Base-by-base conservation (phyloP, 1,140 invertebrate genomes). In the Ips nitidus region DNA sequence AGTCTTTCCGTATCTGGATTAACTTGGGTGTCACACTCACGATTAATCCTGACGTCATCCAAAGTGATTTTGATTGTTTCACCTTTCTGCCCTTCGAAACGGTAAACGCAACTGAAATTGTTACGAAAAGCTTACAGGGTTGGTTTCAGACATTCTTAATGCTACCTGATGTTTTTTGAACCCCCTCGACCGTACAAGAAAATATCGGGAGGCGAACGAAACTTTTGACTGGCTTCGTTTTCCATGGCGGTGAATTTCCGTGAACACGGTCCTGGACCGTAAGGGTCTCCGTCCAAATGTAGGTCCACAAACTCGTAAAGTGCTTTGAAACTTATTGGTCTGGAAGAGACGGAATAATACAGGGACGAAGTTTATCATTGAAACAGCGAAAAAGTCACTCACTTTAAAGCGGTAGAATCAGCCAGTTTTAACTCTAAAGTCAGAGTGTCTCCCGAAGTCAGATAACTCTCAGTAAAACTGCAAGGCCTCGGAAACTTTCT, bases 251-350 rank as follows among this genome's bases (percentile, higher is more conserved):
- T 85, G 74, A 93, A 93, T 50, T 86, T 81, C 64, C 90, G 80
- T 0, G 88, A 90, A 74, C 89, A 91, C 0, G 85, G 83, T 1
- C 87, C 88, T 4, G 77, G 83, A 0, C 89, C 90, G 78, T 88
- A 90, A 0, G 88, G 85, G 62, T 93, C 88, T 0, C 93, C 93
- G 75, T 94, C 92, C 82, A 94, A 90, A 69, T 92, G 89, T 2
- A 93, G 82, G 79, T 94, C 92, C 4, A 95, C 93, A 73, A 95
- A 94, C 80, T 95, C 93, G 81, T 94, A 95, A n/a, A 93, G 84
- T 0, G 92, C 87, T 74, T 91, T 89, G 77, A 95, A 94, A 73
- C 90, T 88, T 7, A 94, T 87, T 0, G 91, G 90, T 68, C 91
- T 92, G 81, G 42, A 84, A 84, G 22, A 22, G 22, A 22, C 52